These are phyloP conservation scores for Boloria selene DNA, from an alignment of 2,888 invertebrate genomes.

Conservation along the genomic window DNA sequence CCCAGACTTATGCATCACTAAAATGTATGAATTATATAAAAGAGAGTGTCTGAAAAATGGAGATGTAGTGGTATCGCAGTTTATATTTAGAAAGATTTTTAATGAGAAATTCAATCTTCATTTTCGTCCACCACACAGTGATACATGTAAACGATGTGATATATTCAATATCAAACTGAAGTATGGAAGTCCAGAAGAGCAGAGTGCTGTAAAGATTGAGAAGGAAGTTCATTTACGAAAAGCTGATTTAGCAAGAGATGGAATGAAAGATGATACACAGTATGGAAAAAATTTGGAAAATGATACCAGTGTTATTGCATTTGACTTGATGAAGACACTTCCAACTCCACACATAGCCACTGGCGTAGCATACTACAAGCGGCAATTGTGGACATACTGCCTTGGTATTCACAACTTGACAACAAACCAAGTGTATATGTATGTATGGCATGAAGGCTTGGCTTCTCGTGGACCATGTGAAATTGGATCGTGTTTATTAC, in stretches of 20 bases:
- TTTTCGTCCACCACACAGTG: no score
- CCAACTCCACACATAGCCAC: constrained; percentile 40
- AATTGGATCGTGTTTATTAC: constrained; percentile 46
- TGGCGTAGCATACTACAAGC: constrained; percentile 45
- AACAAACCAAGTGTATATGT: constrained; percentile 37
- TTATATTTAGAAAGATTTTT: no score
- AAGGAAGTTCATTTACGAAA: neutral
- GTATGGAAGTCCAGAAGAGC: no score
- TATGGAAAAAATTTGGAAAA: no score
- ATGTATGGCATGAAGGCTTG: constrained; percentile 44
- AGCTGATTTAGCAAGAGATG: constrained; percentile 35
- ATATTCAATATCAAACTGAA: no score
- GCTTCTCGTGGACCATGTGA: constrained; percentile 42
- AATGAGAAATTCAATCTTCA: no score
- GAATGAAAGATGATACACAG: constrained; percentile 30
- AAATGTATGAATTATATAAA: no score
- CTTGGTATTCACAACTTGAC: constrained; percentile 23
- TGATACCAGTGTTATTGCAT: constrained; percentile 35
- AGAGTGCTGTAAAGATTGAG: no score
- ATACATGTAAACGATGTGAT: no score
- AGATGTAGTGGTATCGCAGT: no score
- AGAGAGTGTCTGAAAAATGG: no score
- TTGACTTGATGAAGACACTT: constrained; percentile 43
- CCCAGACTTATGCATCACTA: no score
- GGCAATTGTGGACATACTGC: constrained; percentile 35